phyloP scores from a whole-genome alignment of 2,888 invertebrate species.

The Clanis bilineata region DNA sequence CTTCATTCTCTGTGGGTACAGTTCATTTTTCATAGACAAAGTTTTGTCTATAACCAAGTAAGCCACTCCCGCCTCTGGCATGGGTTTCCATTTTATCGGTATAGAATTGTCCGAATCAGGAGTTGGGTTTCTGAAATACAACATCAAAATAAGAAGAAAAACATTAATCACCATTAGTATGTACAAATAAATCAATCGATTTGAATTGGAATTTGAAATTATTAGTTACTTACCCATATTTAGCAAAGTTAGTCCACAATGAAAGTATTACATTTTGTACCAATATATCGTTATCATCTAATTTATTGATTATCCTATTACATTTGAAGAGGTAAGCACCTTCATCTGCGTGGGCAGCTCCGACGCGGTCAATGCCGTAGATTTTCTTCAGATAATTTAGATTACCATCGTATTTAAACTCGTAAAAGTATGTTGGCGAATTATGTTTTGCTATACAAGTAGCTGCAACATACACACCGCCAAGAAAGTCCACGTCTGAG shows the following conservation, averaged over 20 bases:
- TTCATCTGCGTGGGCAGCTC: constrained; percentile 84
- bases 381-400: constrained; percentile 77
- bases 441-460: constrained; percentile 55
- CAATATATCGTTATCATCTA: constrained; percentile 51
- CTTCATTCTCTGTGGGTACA: constrained; percentile 55
- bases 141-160: too few species aligned
- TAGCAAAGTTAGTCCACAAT: constrained; percentile 86
- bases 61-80: constrained; percentile 39
- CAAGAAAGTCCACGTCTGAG: constrained; percentile 72
- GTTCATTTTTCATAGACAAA: constrained; percentile 54
- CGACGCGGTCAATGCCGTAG: constrained; percentile 63
- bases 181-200: too few species aligned
- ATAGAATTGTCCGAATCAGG: constrained; percentile 48
- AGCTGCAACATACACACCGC: constrained; percentile 58
- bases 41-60: constrained; percentile 61
- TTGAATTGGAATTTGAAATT: too few species aligned
- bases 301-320: constrained; percentile 38
- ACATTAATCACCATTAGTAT: too few species aligned
- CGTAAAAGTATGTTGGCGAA: constrained; percentile 80
- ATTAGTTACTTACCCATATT: constrained; percentile 69
- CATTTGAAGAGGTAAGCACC: constrained; percentile 80
- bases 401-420: constrained; percentile 80
- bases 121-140: constrained; percentile 74
- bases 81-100: constrained; percentile 60
- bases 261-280: constrained; percentile 71